Evolutionary conservation across 2,113 vertebrate species (phyloP).

Genomic region (Notiomystis cincta): DNA sequence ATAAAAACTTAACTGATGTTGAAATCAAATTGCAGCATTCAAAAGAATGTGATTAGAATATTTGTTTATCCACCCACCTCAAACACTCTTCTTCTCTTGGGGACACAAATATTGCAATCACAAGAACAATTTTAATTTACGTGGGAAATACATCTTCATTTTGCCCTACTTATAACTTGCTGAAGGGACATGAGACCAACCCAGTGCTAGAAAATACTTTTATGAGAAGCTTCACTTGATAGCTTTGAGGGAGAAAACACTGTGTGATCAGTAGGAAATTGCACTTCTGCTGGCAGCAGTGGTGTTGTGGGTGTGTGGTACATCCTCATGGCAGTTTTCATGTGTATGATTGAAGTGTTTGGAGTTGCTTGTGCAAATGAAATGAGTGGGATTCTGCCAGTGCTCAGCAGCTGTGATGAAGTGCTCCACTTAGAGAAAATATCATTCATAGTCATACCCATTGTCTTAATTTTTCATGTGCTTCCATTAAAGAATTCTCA

Average conservation of each 20-base stretch:
- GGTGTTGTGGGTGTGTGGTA: neutral
- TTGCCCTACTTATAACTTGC: neutral
- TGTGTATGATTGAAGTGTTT: neutral
- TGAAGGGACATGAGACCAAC: neutral
- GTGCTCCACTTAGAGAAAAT: neutral
- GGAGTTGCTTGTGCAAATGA: neutral
- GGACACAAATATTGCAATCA: slow-evolving; percentile 46
- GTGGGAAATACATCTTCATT: slow-evolving; percentile 29
- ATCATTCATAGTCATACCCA: neutral
- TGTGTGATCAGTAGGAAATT: neutral
- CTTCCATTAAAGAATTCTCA: neutral
- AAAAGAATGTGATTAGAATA: slow-evolving; percentile 36
- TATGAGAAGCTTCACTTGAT: neutral
- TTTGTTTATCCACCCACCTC: slow-evolving; percentile 51
- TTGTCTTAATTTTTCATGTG: neutral
- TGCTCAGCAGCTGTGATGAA: neutral
- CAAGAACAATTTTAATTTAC: slow-evolving; percentile 39
- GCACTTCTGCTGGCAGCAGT: neutral
- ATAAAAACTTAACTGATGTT: neutral
- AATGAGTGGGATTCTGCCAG: neutral
- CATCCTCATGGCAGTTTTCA: neutral
- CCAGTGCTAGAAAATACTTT: neutral
- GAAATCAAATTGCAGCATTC: slow-evolving; percentile 37
- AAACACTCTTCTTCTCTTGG: neutral
- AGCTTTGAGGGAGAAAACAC: neutral